Base-by-base conservation (phyloP, 2,888 invertebrate genomes). In the Orthosia gothica region DNA sequence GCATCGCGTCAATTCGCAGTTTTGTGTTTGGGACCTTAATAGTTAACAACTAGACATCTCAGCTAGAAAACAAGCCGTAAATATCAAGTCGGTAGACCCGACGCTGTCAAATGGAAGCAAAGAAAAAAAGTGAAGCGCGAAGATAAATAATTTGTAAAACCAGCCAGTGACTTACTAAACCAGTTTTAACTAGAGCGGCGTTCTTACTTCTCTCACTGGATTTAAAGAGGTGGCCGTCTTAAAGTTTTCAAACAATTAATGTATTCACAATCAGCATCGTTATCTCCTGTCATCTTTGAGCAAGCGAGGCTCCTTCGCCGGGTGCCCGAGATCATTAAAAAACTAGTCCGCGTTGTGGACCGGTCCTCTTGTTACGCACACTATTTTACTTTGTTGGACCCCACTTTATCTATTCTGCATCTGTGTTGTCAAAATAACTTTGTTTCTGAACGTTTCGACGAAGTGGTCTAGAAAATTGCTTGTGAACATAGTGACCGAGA, bases 271-370 rank as follows among this genome's bases (percentile, higher is more conserved):
- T 92, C 92, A 76, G 84, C 83, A 81, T 87, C 85, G 90, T 92
- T 94, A 95, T 95, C 94, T 90, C 83, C 90, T 93, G 94, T 94
- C 95, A 95, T 95, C 94, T 94, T 90, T 72, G 70, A 85, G 91
- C 91, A 87, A 88, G 87, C 88, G 90, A 89, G 89, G 90, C 87
- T 86, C 90, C 89, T 84, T 72, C 74, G 66, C 80, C 82, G 87
- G 83, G 87, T 89, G 87, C 89, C 74, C 84, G 83, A 86, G 89
- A 90, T 92, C 93, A 93, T 94, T 94, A 94, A 93, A 93, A 91
- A 94, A 95, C 95, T 93, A 93, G 95, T 94, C 91, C 90, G 87
- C 68, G 77, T 70, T 13, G 52, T 73, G 67, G 74, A 85, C 80
- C 81, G 81, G 85, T 86, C 77, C 67, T 76, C 66, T 70, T 52